A percentile compares a stretch with the other conserved stretches of the same genome.
These are phyloP conservation scores for Polypedilum pembai DNA, from an alignment of 1,140 invertebrate genomes.

Conservation along the genomic window DNA sequence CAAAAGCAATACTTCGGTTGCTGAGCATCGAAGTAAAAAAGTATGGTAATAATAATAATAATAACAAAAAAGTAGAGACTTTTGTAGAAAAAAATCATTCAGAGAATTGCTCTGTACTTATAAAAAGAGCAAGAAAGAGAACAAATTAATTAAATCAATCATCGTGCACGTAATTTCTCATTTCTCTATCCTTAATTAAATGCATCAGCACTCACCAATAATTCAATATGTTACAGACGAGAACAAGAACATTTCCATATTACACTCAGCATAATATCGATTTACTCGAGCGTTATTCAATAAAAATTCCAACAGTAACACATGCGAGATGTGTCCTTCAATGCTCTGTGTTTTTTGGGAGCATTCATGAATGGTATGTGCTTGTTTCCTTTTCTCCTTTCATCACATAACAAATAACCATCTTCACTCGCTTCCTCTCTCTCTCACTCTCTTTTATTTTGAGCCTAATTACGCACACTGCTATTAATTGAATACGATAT, in stretches of 20 bases:
- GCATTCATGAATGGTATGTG: neutral
- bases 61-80: no score
- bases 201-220: neutral
- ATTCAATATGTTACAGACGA: neutral
- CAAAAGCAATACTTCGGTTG: no score
- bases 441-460: neutral
- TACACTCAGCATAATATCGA: neutral
- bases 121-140: neutral
- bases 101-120: no score
- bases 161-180: neutral
- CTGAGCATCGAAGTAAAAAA: no score
- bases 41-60: no score
- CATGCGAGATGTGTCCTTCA: neutral
- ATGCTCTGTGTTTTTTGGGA: neutral
- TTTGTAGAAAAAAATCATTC: no score
- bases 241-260: no score
- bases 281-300: neutral
- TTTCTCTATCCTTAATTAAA: constrained; percentile 12
- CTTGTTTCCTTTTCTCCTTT: neutral
- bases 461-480: constrained; percentile 4
- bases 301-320: neutral
- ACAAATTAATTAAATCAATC: neutral
- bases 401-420: neutral
- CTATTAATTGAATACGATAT: constrained; percentile 13
- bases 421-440: neutral